A percentile compares a stretch with the other conserved stretches of the same genome.
Evolutionary conservation across 2,113 vertebrate genomes (phyloP).

Genomic region (Rostratula benghalensis): DNA sequence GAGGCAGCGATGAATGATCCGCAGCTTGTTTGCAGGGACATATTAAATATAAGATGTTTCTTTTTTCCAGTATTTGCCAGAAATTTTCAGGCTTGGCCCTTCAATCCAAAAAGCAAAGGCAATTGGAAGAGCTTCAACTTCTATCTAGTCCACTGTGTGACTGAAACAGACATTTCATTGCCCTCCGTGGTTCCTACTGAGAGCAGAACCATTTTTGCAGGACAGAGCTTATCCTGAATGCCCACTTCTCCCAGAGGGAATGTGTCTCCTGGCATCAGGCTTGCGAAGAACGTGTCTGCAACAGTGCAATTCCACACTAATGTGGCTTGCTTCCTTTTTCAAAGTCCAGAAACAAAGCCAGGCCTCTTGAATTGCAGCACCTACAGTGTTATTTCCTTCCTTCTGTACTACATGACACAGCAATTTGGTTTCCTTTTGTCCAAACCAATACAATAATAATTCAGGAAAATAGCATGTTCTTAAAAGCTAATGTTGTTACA

Average conservation of each 20-base stretch:
- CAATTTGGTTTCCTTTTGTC: not conserved
- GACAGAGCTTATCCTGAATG: not conserved
- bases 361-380: not conserved
- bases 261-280: not conserved
- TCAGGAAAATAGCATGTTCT: not conserved
- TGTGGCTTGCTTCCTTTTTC: not conserved
- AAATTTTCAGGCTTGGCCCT: not conserved
- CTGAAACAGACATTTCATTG: not conserved
- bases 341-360: not conserved
- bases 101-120: not conserved
- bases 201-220: not conserved
- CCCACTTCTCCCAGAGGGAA: not conserved
- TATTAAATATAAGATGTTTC: not conserved
- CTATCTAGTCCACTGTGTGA: not conserved
- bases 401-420: accelerated
- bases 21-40: not conserved
- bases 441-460: not conserved
- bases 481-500: not conserved
- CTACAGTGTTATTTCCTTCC: not conserved
- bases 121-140: not conserved
- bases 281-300: not conserved
- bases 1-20: not conserved
- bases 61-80: not conserved
- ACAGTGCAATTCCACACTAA: not conserved
- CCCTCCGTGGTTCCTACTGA: not conserved